phyloP scores from a whole-genome alignment of 2,113 vertebrate species.

The Ondatra zibethicus region DNA sequence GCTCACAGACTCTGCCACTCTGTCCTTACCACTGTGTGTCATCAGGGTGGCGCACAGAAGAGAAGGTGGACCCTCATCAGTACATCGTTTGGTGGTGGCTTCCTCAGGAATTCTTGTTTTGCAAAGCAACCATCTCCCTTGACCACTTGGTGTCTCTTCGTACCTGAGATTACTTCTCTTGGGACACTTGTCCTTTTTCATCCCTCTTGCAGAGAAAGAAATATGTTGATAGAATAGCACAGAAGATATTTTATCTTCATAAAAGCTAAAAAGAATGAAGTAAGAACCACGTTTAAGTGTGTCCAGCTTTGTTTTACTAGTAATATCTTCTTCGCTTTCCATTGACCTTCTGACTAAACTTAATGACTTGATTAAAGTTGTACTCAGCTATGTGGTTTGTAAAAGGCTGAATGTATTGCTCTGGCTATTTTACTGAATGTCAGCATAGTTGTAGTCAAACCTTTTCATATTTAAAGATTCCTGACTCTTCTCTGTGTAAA shows the following conservation, averaged over 20 bases:
- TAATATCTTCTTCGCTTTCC: slow-evolving; percentile 33
- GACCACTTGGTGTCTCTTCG: background rate
- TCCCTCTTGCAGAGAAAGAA: background rate
- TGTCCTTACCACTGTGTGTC: background rate
- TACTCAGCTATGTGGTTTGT: slow-evolving; percentile 34
- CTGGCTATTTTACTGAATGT: background rate
- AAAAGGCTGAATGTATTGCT: background rate
- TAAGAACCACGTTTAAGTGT: background rate
- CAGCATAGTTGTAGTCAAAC: background rate
- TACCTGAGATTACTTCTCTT: background rate
- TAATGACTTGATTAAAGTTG: background rate
- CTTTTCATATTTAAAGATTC: background rate
- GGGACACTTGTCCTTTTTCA: background rate
- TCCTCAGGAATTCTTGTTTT: background rate
- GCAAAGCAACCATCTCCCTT: background rate
- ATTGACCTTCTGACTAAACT: slow-evolving; percentile 15
- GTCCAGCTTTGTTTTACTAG: background rate
- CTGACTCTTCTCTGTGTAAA: slow-evolving; percentile 22
- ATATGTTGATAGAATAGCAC: background rate
- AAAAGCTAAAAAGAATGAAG: slow-evolving; percentile 1
- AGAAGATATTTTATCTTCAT: slow-evolving; percentile 28
- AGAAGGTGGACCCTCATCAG: background rate
- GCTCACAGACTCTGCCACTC: background rate
- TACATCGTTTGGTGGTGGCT: background rate
- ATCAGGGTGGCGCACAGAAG: background rate